Evolutionary conservation across 53 echinoderm and acorn worm genomes (phyloP).

Genomic region (Echinometra lucunter): DNA sequence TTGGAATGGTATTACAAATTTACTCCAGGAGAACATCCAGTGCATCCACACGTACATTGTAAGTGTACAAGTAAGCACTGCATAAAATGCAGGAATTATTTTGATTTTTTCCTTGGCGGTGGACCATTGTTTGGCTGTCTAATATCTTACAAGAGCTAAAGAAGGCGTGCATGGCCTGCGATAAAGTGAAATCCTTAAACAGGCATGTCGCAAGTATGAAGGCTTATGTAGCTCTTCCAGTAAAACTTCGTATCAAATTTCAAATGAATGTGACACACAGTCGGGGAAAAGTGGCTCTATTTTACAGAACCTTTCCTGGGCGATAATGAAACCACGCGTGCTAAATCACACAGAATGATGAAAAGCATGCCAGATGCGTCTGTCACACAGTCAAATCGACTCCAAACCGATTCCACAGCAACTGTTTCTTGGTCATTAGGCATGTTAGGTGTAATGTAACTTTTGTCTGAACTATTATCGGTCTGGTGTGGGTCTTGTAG

Average conservation of each 20-base stretch:
- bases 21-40: too few relatives aligned
- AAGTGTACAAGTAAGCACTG: too few relatives aligned
- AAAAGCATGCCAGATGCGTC: neutral
- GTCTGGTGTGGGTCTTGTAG: too few relatives aligned
- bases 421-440: too few relatives aligned
- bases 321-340: neutral
- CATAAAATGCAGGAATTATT: too few relatives aligned
- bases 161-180: neutral
- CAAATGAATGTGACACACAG: neutral
- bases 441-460: too few relatives aligned
- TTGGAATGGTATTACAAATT: too few relatives aligned
- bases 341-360: neutral
- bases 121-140: neutral
- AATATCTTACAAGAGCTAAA: neutral
- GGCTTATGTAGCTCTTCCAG: neutral
- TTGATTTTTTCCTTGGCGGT: neutral
- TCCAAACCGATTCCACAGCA: too few relatives aligned
- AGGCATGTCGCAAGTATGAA: neutral
- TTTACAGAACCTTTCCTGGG: neutral
- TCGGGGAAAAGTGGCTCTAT: neutral
- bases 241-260: neutral
- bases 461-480: too few relatives aligned
- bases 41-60: too few relatives aligned
- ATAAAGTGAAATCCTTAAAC: neutral
- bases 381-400: too few relatives aligned